These are phyloP conservation scores for Lucifuga dentata DNA, from an alignment of 2,113 vertebrate species.

Conservation along the genomic window DNA sequence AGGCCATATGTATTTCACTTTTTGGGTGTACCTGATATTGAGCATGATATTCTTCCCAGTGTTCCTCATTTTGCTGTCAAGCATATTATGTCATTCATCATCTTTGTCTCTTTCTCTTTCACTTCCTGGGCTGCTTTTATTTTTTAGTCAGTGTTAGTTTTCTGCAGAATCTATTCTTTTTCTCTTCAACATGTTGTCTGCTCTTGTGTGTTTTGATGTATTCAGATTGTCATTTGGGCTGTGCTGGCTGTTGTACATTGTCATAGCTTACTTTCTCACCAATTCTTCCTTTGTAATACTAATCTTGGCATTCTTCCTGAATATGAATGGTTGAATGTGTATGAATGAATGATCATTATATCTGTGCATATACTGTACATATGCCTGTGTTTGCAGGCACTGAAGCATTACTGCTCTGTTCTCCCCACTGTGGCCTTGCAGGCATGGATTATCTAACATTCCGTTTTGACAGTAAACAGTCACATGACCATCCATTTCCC, in stretches of 20 bases:
- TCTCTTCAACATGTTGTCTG: slow-evolving; percentile 4
- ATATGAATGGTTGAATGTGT: too few relatives aligned
- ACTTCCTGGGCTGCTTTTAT: slow-evolving; percentile 11
- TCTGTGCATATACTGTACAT: too few relatives aligned
- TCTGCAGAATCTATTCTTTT: slow-evolving; percentile 18
- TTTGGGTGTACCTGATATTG: slow-evolving; percentile 22
- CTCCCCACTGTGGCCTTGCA: slow-evolving; percentile 36
- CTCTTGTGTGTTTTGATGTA: slow-evolving; percentile 16
- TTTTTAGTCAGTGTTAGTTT: slow-evolving; percentile 11
- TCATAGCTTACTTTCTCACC: too few relatives aligned
- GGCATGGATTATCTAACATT: slow-evolving; percentile 43
- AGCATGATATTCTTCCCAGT: not conserved
- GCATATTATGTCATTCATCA: slow-evolving; percentile 12
- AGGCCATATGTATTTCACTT: slow-evolving; percentile 47
- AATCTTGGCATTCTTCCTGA: too few relatives aligned
- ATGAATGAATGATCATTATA: too few relatives aligned
- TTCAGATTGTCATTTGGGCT: too few relatives aligned
- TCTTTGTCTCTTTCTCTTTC: not conserved
- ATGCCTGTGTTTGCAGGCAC: slow-evolving; percentile 2
- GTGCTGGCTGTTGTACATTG: too few relatives aligned
- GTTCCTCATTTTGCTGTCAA: slow-evolving; percentile 4
- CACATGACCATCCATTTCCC: slow-evolving; percentile 35
- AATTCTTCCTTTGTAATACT: too few relatives aligned
- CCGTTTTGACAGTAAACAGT: slow-evolving; percentile 42
- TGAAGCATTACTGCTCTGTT: slow-evolving; percentile 20